These are phyloP conservation scores for Zosterops lateralis DNA, from an alignment of 2,113 vertebrate species.

Conservation along the genomic window DNA sequence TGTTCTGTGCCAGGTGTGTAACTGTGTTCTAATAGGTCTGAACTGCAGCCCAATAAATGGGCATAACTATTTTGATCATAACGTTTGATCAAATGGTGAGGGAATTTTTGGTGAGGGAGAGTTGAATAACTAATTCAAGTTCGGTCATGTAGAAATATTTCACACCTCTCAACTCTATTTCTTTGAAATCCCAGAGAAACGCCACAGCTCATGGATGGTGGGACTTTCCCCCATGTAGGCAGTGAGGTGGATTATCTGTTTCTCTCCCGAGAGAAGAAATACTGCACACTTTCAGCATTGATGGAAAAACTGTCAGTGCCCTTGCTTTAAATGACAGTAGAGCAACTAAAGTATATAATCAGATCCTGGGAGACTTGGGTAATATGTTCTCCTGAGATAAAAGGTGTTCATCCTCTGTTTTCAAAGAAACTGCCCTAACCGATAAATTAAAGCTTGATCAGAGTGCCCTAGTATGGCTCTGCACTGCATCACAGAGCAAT, in stretches of 20 bases:
- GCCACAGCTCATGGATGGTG: not conserved
- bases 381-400: not conserved
- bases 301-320: not conserved
- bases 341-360: not conserved
- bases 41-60: not conserved
- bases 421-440: not conserved
- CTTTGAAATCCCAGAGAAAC: not conserved
- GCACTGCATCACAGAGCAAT: not conserved
- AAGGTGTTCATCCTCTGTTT: not conserved
- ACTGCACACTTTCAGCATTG: not conserved
- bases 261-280: not conserved
- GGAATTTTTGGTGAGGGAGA: not conserved
- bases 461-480: not conserved
- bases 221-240: not conserved
- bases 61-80: not conserved
- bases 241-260: not conserved
- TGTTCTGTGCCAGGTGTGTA: not conserved
- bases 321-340: not conserved
- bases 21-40: not conserved
- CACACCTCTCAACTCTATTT: not conserved
- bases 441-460: not conserved
- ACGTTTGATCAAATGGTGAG: not conserved
- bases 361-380: not conserved
- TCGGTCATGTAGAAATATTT: not conserved
- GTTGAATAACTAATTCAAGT: not conserved